Base-by-base conservation (phyloP, 2,888 invertebrate species). In the Erebia palarica region DNA sequence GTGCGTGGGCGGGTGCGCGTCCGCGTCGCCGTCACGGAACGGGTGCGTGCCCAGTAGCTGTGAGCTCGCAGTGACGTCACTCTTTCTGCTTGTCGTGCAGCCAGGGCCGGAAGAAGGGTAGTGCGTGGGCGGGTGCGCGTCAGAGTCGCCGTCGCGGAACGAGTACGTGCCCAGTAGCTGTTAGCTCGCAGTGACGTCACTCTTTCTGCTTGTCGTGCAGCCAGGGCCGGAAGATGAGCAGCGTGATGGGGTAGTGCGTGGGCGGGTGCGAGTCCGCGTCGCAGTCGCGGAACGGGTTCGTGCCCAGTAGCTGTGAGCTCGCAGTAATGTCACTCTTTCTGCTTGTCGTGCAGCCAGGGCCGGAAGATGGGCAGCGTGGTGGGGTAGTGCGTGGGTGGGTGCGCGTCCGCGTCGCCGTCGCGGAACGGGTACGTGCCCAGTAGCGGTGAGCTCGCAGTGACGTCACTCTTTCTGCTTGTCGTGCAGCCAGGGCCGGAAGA, bases 341-440 rank as follows among this genome's bases (percentile, higher is more conserved):
- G 88, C 65, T 92, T 92, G 74, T 97, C 97, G 82, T 96, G 96
- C 69, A 97, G 93, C 97, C 97, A 97, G 59, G 98, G 97, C 77
- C 98, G 94, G 90, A 98, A 98, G 78, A 98, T 97, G 61, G 98
- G 98, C 85, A 98, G 92, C 60, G 97, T 97, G 77, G 97, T 97
- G 68, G 98, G 98, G 91, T 98, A 98, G 90, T 98, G 97, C 68
- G 98, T 98, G 91, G 98, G 90, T 98, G 96, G 95, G 81, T 96
- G 96, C 44, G 95, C 94, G 36, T 95, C 94, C 7, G 94, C 94
- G 75, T 95, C 95, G 72, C 95, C 95, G 71, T 95, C 95, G 76
- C 95, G 94, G 85, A 98, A 94, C 1, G 98, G 98, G 89, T 98
- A 98, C 14, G 98, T 98, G 42, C 98, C 98, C 91, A 98, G 94